Evolutionary conservation across 2,113 vertebrate species (phyloP).

Genomic region (Albula glossodonta): DNA sequence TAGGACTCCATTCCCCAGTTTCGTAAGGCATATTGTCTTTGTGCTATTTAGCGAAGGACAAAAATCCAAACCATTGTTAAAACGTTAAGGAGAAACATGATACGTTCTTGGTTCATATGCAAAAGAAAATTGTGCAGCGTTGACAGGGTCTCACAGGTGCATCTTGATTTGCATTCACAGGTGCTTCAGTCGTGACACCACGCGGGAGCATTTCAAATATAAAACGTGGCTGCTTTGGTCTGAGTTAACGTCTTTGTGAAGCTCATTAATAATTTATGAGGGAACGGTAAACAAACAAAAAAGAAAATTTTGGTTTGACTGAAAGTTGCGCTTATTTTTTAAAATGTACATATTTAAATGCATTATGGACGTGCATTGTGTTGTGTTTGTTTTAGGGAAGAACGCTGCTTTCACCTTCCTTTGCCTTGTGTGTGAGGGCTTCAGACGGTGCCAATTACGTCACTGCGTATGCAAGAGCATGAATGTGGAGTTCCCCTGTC

Average conservation of each 20-base stretch:
- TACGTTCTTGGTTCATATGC: not conserved
- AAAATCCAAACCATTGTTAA: not conserved
- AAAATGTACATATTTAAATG: slow-evolving; percentile 3
- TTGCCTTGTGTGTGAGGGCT: slow-evolving; percentile 17
- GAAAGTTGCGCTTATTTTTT: not conserved
- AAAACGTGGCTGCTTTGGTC: not conserved
- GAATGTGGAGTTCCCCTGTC: slow-evolving; percentile 54
- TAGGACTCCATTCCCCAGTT: not conserved
- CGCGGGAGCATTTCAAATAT: slow-evolving; percentile 6
- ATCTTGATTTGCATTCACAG: slow-evolving; percentile 22
- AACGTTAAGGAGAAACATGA: not conserved
- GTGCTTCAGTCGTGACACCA: slow-evolving; percentile 10
- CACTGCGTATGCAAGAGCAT: slow-evolving; percentile 38
- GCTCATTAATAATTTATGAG: slow-evolving; percentile 16
- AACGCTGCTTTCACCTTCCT: slow-evolving; percentile 37
- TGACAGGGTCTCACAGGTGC: slow-evolving; percentile 21
- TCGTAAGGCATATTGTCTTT: not conserved
- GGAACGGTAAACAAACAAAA: not conserved
- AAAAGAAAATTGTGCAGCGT: not conserved
- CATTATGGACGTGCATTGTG: not conserved
- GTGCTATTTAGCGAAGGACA: not conserved
- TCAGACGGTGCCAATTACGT: slow-evolving; percentile 45
- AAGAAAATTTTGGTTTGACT: not conserved
- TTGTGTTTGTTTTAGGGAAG: slow-evolving; percentile 35
- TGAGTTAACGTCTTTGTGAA: not conserved